Base-by-base conservation (phyloP, 37 sponge, comb jelly and placozoan genomes). In the Geodia barretti region DNA sequence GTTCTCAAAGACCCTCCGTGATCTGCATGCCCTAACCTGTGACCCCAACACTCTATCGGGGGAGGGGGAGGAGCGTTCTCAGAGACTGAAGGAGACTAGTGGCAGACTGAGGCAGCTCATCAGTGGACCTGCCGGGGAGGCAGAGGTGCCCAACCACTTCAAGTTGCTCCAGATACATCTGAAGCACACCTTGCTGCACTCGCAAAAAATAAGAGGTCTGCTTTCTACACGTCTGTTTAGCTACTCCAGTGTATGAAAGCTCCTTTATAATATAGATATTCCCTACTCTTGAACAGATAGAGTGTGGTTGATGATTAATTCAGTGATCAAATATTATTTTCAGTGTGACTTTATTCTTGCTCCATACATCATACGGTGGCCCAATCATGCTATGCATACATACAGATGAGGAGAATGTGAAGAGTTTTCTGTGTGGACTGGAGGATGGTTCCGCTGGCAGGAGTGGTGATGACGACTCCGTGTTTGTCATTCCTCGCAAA, bases 121-220 rank as follows among this genome's bases (percentile, higher is more conserved):
- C 54, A 47, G 14, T 47, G 14, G 14, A 14, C 11, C 7, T 14
- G 54, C 14, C 11, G 54, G 54, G 7, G 54, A 71, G 47, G 81
- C 62, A 7, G 81, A 81, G 40, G 61, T 60, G 29, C 62, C 62
- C 39, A 42, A 81, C n/a, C 72, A 60, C n/a, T 26, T 60, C 14
- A 81, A 81, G 35, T 66, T 82, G 17, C 32, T 82, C 5, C 83
- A 82, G 54, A 73, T 73, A n/a, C 74, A 82, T 35, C 54, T 82
- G 34, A 82, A 82, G 39, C 34, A 73, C n/a, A 41, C 32, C 20
- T 35, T 74, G 1, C 29, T 82, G 54, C 64, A 64, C 65, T 82
- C 83, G 1, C 28, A n/a, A n/a, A n/a, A n/a, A n/a, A n/a, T n/a
- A n/a, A n/a, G n/a, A n/a, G n/a, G n/a, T n/a, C n/a, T n/a, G n/a